These are phyloP conservation scores for Ara ararauna DNA, from an alignment of 2,797 vertebrate species.

Conservation along the genomic window DNA sequence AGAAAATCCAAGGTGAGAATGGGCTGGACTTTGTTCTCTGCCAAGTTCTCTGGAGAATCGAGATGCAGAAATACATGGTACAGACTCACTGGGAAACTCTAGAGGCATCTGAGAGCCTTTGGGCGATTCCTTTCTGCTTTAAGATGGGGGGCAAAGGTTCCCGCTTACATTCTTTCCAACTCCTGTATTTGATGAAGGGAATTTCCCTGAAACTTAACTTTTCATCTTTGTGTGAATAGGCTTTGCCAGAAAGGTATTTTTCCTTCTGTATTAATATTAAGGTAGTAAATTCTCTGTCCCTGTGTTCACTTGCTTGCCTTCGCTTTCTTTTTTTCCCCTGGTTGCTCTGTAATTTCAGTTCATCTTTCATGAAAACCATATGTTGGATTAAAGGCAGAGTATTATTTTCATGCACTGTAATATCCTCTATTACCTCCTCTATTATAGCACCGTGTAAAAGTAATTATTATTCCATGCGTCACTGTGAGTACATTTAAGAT, in stretches of 20 bases:
- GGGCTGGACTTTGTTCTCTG: not conserved
- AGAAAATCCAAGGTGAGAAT: constrained; percentile 4
- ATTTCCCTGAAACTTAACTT: constrained; percentile 27
- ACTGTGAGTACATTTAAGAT: constrained; percentile 1
- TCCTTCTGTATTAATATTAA: not conserved
- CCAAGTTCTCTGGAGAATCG: not conserved
- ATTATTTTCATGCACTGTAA: constrained; percentile 47
- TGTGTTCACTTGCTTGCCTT: not conserved
- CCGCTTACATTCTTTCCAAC: not conserved
- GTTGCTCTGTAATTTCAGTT: constrained; percentile 20
- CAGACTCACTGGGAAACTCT: not conserved
- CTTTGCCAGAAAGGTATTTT: constrained; percentile 16
- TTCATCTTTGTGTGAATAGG: not conserved
- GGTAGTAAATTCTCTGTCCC: constrained; percentile 36
- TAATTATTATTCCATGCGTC: constrained; percentile 39
- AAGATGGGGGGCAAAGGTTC: not conserved
- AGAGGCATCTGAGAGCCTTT: not conserved
- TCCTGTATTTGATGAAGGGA: constrained; percentile 1
- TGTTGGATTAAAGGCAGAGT: not conserved
- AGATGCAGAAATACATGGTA: not conserved
- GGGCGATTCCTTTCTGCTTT: not conserved
- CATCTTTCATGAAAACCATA: constrained; percentile 24
- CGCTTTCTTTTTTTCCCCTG: not conserved
- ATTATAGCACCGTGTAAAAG: constrained; percentile 1
- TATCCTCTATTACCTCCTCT: constrained; percentile 29